A percentile compares a stretch with the other conserved stretches of the same genome.
Conservation (phyloP, 1,140 invertebrate genomes). For the Drosophila gunungcola region DNA sequence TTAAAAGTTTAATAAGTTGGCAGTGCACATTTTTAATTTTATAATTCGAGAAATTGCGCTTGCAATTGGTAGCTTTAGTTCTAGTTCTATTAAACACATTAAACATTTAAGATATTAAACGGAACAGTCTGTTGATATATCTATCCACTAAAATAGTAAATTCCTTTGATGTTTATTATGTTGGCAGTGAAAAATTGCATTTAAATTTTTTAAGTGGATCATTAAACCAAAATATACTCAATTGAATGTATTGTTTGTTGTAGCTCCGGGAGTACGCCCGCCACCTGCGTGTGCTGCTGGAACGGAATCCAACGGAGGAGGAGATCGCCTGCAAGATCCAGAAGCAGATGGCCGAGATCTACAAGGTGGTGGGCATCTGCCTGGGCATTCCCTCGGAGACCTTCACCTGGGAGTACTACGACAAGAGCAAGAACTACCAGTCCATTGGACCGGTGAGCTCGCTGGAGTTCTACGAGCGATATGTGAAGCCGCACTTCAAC, state of each 20-base stretch:
- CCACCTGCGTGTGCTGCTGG: slow-evolving; percentile 88
- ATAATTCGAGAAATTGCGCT: too few relatives aligned
- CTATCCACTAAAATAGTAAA: too few relatives aligned
- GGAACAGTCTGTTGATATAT: too few relatives aligned
- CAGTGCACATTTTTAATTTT: too few relatives aligned
- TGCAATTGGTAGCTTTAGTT: too few relatives aligned
- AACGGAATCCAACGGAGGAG: slow-evolving; percentile 80
- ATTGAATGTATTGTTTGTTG: neutral
- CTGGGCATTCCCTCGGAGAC: slow-evolving; percentile 91
- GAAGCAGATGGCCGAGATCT: slow-evolving; percentile 91
- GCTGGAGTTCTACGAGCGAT: slow-evolving; percentile 91
- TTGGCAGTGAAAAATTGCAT: too few relatives aligned
- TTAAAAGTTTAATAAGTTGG: too few relatives aligned
- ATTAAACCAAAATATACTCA: neutral
- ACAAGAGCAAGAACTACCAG: slow-evolving; percentile 92
- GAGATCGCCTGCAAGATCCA: slow-evolving; percentile 87
- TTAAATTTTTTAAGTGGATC: too few relatives aligned
- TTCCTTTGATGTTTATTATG: too few relatives aligned
- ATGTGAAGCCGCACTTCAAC: slow-evolving; percentile 92
- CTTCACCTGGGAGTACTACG: slow-evolving; percentile 95
- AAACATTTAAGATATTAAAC: too few relatives aligned
- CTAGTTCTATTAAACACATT: too few relatives aligned
- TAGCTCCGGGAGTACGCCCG: slow-evolving; percentile 93
- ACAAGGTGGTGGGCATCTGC: slow-evolving; percentile 93
- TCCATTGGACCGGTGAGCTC: slow-evolving; percentile 91